These are phyloP conservation scores for Cuculus canorus DNA, from an alignment of 2,797 vertebrate genomes.

Conservation along the genomic window DNA sequence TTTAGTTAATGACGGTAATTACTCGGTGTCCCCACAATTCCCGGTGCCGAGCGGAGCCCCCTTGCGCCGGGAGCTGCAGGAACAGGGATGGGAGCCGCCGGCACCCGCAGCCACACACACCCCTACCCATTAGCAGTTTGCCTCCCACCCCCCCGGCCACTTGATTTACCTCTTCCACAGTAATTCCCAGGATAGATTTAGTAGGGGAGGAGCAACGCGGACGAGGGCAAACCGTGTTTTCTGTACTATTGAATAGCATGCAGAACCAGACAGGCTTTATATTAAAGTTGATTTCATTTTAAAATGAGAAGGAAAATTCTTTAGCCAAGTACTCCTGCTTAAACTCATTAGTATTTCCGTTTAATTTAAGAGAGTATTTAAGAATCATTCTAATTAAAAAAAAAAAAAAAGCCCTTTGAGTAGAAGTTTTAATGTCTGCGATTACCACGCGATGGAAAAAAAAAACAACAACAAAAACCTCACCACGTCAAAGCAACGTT, in stretches of 20 bases:
- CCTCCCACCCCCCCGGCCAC: not conserved
- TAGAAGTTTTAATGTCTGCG: conserved; percentile 22
- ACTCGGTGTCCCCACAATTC: not conserved
- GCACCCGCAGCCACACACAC: not conserved
- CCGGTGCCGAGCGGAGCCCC: not conserved
- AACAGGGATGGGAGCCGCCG: not conserved
- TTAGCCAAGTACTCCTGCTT: conserved; percentile 10
- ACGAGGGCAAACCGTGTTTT: not conserved
- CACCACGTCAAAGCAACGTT: not conserved
- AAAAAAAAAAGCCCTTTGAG: not conserved
- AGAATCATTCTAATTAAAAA: not conserved
- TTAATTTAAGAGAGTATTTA: not conserved
- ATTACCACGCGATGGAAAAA: not conserved
- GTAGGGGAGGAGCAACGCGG: not conserved
- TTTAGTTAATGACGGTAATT: not conserved
- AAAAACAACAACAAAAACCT: not conserved
- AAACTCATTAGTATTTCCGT: not conserved
- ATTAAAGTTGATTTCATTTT: conserved; percentile 1
- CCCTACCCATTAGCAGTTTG: not conserved
- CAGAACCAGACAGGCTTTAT: not conserved
- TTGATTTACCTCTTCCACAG: not conserved
- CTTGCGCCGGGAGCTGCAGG: not conserved
- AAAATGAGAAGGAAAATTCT: conserved; percentile 4
- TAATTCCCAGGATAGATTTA: not conserved
- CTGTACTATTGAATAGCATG: not conserved